These are phyloP conservation scores for Microcebus ravelobensis DNA, from an alignment of 2,113 vertebrate species.

Conservation along the genomic window DNA sequence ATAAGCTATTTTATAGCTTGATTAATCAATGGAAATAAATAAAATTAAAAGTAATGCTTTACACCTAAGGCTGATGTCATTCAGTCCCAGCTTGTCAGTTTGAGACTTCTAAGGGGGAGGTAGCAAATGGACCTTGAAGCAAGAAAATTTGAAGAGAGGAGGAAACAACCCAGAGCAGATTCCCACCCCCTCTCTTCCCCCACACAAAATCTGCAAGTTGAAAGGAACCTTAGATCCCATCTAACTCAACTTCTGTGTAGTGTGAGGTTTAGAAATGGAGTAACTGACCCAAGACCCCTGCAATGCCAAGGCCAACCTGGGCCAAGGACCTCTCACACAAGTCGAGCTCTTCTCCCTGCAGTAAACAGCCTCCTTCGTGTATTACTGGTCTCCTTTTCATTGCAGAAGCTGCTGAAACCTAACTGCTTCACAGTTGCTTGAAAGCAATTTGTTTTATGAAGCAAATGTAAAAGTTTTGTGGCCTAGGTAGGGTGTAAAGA, in stretches of 20 bases:
- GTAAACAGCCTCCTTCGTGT: not conserved
- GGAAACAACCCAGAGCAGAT: not conserved
- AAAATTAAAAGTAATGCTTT: not conserved
- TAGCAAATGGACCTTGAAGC: not conserved
- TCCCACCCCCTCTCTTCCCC: not conserved
- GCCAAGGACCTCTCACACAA: not conserved
- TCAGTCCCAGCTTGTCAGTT: not conserved
- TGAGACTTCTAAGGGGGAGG: not conserved
- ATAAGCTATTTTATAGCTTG: not conserved
- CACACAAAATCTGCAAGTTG: not conserved
- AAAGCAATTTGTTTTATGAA: constrained; percentile 12
- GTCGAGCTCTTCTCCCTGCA: not conserved
- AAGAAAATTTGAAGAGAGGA: not conserved
- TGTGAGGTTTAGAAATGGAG: not conserved
- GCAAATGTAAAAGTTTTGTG: not conserved
- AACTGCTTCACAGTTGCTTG: not conserved
- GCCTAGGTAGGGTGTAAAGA: not conserved
- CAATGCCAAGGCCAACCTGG: not conserved
- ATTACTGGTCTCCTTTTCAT: not conserved
- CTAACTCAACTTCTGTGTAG: not conserved
- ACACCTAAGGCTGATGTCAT: not conserved
- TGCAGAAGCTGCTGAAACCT: not conserved
- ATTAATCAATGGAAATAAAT: not conserved
- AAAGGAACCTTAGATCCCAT: not conserved
- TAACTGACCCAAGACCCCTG: not conserved